Percentiles rank a stretch among this genome's conserved stretches.
phyloP scores from a whole-genome alignment of 2,797 vertebrate species.

The Gymnocypris eckloni region DNA sequence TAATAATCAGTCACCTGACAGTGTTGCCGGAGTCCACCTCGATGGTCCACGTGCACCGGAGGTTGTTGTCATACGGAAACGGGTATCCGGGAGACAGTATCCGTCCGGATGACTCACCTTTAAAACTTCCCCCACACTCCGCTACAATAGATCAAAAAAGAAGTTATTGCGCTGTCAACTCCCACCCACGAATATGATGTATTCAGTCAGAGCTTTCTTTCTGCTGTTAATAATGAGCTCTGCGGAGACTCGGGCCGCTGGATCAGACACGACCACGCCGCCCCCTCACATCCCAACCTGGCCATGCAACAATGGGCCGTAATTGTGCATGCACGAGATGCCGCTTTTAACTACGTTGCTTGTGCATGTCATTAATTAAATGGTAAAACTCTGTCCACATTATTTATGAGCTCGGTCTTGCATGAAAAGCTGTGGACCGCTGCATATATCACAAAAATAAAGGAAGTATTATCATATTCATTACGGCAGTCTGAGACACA shows the following conservation, averaged over 20 bases:
- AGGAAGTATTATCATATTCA: slow-evolving; percentile 63
- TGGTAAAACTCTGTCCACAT: slow-evolving; percentile 63
- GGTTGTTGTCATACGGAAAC: slow-evolving; percentile 97
- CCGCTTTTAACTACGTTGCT: slow-evolving; percentile 52
- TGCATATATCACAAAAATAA: slow-evolving; percentile 64
- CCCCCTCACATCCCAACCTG: slow-evolving; percentile 10
- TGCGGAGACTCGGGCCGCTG: not conserved
- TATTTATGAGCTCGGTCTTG: slow-evolving; percentile 56
- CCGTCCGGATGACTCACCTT: slow-evolving; percentile 91
- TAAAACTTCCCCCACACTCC: slow-evolving; percentile 95
- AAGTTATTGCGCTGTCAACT: slow-evolving; percentile 52
- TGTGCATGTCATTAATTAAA: slow-evolving; percentile 70
- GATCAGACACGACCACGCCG: slow-evolving; percentile 26
- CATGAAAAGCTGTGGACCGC: slow-evolving; percentile 52
- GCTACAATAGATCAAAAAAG: slow-evolving; percentile 73
- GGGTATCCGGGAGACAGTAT: slow-evolving; percentile 97
- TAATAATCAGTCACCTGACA: slow-evolving; percentile 84
- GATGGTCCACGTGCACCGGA: slow-evolving; percentile 94
- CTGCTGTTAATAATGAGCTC: slow-evolving; percentile 22
- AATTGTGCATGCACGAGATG: slow-evolving; percentile 34
- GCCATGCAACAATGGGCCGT: slow-evolving; percentile 4
- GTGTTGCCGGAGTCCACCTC: slow-evolving; percentile 95
- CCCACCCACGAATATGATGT: slow-evolving; percentile 41
- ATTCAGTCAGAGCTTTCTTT: slow-evolving; percentile 2
- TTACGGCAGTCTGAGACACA: slow-evolving; percentile 50